Base-by-base conservation (phyloP, 2,797 vertebrate genomes). In the Gymnocypris eckloni region DNA sequence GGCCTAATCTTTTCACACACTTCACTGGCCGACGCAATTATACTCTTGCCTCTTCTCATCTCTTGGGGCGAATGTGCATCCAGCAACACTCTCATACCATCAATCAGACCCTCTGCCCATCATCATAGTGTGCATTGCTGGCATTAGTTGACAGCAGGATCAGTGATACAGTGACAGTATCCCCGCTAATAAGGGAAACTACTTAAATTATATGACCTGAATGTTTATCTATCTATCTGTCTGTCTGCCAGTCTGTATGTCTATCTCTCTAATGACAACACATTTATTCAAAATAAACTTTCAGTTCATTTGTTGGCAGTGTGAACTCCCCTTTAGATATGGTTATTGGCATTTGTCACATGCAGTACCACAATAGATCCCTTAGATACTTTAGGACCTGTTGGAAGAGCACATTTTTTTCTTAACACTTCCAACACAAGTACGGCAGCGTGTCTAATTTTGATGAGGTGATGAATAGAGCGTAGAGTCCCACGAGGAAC, bases 121-220 rank as follows among this genome's bases (percentile, higher is more conserved):
- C 54, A 83, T 54, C 59, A 66, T n/a, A 33, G 22, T 73, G 52
- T 79, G 69, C 61, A 54, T 92, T 90, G 90, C 89, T 91, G 91
- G 92, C 92, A 92, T 92, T 48, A 93, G 92, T 94, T 92, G 91
- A 90, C 11, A 25, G 73, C 52, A 72, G 37, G 25, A 48, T 81
- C 33, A 67, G 59, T 67, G 7, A 37, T 33, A 37, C 33, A 67
- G 28, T 7, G 3, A 37, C 66, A 59, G 4, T 59, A 59, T 59
- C 22, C 22, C 22, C 56, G 37, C 66, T 67, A 37, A 67, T 67
- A 67, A 8, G 33, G 59, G 66, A 67, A 61, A 67, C 64, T 67
- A 15, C 15, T 67, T 37, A 37, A 61, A 61, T 61, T 61, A 25
- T 13, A 25, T 61, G n/a, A 61, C 59, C 59, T 61, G 59, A 61